A percentile compares a stretch with the other conserved stretches of the same genome.
phyloP scores from a whole-genome alignment of 2,113 vertebrate species.

The Stegastes partitus region DNA sequence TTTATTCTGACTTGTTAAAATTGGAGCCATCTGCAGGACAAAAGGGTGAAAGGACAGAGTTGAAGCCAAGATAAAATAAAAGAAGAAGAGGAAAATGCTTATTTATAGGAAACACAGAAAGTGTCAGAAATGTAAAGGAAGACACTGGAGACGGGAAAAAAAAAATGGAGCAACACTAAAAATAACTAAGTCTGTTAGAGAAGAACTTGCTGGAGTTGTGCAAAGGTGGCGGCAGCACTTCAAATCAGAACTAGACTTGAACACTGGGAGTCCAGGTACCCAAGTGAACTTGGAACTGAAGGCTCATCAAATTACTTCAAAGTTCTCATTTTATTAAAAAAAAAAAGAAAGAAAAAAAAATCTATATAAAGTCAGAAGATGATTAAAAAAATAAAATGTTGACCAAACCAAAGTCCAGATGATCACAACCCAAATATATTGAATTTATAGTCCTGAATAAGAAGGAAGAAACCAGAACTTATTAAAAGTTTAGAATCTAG shows the following conservation, averaged over 20 bases:
- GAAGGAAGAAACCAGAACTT: too few relatives aligned
- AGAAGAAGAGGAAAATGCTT: not conserved
- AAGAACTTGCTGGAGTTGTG: not conserved
- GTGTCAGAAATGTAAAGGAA: not conserved
- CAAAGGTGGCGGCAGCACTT: not conserved
- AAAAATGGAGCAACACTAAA: not conserved
- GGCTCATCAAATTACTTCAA: not conserved
- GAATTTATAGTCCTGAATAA: too few relatives aligned
- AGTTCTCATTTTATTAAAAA: too few relatives aligned
- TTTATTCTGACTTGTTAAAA: not conserved
- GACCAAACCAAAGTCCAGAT: too few relatives aligned
- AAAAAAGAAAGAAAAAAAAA: too few relatives aligned
- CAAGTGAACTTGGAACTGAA: not conserved
- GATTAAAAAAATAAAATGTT: too few relatives aligned
- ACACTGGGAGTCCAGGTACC: not conserved
- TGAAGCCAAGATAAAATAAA: not conserved
- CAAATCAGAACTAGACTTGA: too few relatives aligned
- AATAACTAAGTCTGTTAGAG: too few relatives aligned
- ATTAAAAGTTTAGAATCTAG: too few relatives aligned
- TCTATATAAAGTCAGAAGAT: too few relatives aligned
- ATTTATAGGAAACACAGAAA: not conserved
- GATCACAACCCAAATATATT: too few relatives aligned
- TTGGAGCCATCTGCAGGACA: not conserved
- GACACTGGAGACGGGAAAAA: not conserved
- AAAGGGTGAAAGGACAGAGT: not conserved